Conservation (phyloP, 35 echinoderm and acorn worm genomes). For the Ophiothrix spiculata region DNA sequence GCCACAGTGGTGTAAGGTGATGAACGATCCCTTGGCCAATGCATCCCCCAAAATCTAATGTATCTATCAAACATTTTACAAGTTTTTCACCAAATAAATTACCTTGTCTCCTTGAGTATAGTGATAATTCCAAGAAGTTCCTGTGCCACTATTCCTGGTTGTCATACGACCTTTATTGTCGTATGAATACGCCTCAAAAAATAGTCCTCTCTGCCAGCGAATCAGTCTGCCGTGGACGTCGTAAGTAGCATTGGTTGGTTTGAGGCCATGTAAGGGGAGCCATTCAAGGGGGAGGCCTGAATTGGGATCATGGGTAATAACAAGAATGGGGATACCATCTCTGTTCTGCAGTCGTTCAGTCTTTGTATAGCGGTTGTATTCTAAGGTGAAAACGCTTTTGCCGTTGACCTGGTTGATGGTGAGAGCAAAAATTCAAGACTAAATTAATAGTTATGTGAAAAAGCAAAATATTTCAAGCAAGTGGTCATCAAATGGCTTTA, state of each 20-base stretch:
- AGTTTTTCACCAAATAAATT: no score
- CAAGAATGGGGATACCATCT: conserved; percentile 43
- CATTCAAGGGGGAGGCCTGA: conserved; percentile 52
- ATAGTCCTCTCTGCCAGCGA: conserved; percentile 68
- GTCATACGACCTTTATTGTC: conserved; percentile 53
- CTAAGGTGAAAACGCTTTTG: conserved; percentile 58
- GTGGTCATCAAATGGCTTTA: no score
- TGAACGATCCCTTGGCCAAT: no score
- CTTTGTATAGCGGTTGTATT: conserved; percentile 73
- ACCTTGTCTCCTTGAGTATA: conserved; percentile 62
- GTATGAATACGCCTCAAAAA: conserved; percentile 69
- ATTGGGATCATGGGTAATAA: conserved; percentile 52
- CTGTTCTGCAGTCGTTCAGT: conserved; percentile 46
- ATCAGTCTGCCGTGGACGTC: conserved; percentile 65
- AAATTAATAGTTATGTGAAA: not conserved
- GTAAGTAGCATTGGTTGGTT: conserved; percentile 62
- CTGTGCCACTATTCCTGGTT: conserved; percentile 25
- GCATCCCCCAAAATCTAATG: no score
- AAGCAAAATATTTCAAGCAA: no score
- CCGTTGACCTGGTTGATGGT: conserved; percentile 65
- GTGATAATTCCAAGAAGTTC: conserved; percentile 61
- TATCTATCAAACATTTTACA: no score
- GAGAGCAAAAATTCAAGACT: not conserved
- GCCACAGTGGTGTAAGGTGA: no score
- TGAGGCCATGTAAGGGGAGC: conserved; percentile 34